phyloP scores from a whole-genome alignment of 2,888 invertebrate species.

The Cordylochernes scorpioides region DNA sequence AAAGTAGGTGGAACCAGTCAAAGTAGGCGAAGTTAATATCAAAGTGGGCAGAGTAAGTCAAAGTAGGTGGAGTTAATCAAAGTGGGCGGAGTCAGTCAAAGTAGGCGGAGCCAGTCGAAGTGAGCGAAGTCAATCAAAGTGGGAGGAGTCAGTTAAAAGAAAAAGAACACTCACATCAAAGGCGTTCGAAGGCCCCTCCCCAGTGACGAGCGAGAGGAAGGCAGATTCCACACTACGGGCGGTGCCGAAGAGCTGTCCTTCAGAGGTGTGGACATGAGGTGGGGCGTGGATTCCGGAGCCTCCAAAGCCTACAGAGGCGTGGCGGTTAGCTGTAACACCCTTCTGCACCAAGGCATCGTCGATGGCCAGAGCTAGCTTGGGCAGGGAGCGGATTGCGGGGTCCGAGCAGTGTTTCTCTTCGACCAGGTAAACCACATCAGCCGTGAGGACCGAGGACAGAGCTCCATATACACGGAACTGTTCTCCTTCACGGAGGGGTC shows the following conservation, averaged over 20 bases:
- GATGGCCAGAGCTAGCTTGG: constrained; percentile 7
- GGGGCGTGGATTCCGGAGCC: constrained; percentile 42
- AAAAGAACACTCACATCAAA: too few species aligned
- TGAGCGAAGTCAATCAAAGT: too few species aligned
- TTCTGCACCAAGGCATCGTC: constrained; percentile 15
- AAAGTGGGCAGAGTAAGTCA: too few species aligned
- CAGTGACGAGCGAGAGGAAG: constrained; percentile 39
- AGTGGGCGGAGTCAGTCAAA: too few species aligned
- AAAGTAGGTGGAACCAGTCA: too few species aligned
- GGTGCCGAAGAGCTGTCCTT: constrained; percentile 36
- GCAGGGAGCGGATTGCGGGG: constrained; percentile 10
- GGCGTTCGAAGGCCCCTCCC: constrained; percentile 22
- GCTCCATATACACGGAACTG: too few species aligned
- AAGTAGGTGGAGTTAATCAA: too few species aligned
- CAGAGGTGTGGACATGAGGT: constrained; percentile 39
- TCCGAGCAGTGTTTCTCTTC: constrained; percentile 35
- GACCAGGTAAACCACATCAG: constrained; percentile 50
- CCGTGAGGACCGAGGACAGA: constrained; percentile 30
- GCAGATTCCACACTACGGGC: constrained; percentile 33
- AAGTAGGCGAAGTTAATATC: too few species aligned
- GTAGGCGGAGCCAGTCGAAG: too few species aligned
- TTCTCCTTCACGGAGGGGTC: too few species aligned
- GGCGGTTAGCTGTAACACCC: constrained; percentile 25
- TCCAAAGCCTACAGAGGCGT: constrained; percentile 54
- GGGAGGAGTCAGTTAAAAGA: too few species aligned